Evolutionary conservation across 2,797 vertebrate genomes (phyloP), one percentile per base, ranked within the genome.

Genomic region (Coracias cyanogaster): DNA sequence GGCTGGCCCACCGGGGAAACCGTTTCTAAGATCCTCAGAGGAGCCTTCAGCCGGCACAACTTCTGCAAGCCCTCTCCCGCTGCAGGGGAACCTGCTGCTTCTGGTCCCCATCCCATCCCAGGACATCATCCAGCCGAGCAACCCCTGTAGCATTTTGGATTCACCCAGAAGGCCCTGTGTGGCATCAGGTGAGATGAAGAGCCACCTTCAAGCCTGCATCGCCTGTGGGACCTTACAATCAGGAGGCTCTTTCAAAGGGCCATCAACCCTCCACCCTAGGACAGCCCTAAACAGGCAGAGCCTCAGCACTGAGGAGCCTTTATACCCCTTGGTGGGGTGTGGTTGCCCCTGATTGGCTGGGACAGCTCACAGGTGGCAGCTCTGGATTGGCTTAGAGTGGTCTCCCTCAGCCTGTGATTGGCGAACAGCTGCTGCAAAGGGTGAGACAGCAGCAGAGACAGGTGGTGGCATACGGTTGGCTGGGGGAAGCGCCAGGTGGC

Each of bases 241-340:
- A 35, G 8, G 3, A 17, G 4, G 2, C 10, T 6, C 7, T 2
- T 2, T 1, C 9, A 10, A 5, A 8, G 0, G 0, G 6, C 3
- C 10, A 3, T 0, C 3, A 0, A 1, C 0, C 4, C 21, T 1
- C 9, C 5, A 2, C 1, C 1, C 6, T 0, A 0, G 0, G 0
- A 2, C 1, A 9, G 20, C 12, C 26, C 15, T 14, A 4, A 29
- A 3, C 2, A 4, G 0, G 1, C 1, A 4, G 2, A 52, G 3
- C 12, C 1, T 1, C 0, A 0, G 0, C 7, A 1, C 52, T 0
- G 4, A 61, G 17, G 7, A 12, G 17, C 17, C 3, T 91, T 95
- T 96, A 95, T 88, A 93, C 7, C 24, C 10, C 79, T 26, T 0
- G 2, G 22, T 12, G 24, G 57, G 65, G 85, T 22, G 37, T 48